Base-by-base conservation (phyloP, 1,140 invertebrate species). In the Lucilia cuprina region DNA sequence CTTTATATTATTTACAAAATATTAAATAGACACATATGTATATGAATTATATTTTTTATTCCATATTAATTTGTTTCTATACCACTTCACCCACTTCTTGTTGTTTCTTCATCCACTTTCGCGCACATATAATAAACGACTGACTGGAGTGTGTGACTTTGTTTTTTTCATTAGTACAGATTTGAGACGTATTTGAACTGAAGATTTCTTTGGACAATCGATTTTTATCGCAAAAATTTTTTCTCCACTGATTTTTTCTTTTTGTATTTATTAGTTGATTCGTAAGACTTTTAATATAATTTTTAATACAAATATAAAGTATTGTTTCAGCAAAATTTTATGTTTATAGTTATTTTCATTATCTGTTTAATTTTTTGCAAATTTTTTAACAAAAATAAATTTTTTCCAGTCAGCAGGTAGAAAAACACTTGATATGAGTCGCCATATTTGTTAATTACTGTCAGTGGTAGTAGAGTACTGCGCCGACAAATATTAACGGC, bases 351-450 rank as follows among this genome's bases (percentile, higher is more conserved):
- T 70, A n/a, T 70, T 65, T 21, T 12, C 10, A 70, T 70, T 70
- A 70, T 19, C 4, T 2, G n/a, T 55, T 82, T 19, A 30, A 21
- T 70, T 70, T 70, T 21, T 70, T 21, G 19, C 35, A 82, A 78
- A 70, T 19, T 83, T 84, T 84, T 70, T 70, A 70, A 70, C 21
- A 70, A 70, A 70, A 75, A 60, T 74, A 60, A 84, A 82, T 35
- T 84, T 30, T 74, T 82, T 21, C 65, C 65, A 60, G 65, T 84
- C 75, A 84, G 80, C 78, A 82, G 84, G 84, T 82, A 84, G 84
- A 82, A 84, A 84, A 84, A 84, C 84, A 84, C 60, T 82, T 84
- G 84, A 84, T 80, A 84, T 65, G 78, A 84, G 35, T 78, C 84
- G 84, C 84, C 84, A 84, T 84, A 82, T 84, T 84, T 84, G 84